A percentile compares a stretch with the other conserved stretches of the same genome.
Evolutionary conservation across 2,797 vertebrate species (phyloP).

Genomic region (Rhincodon typus): DNA sequence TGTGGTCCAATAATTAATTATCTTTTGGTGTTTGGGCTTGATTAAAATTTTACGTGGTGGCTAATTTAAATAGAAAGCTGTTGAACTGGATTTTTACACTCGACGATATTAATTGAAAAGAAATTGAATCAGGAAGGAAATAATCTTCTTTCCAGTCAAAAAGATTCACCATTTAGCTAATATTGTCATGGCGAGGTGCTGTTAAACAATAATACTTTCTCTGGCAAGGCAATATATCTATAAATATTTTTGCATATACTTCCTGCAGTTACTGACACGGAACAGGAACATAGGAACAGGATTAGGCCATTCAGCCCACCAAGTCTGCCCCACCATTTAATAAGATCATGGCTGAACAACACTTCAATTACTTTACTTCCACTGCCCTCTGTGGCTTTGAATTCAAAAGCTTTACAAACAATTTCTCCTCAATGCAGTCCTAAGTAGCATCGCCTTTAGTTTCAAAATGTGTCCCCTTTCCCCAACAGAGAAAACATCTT

Average conservation of each 20-base stretch:
- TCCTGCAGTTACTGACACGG: neutral
- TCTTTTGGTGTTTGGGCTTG: neutral
- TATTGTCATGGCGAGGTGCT: neutral
- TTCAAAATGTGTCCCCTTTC: no score
- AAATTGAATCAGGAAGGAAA: neutral
- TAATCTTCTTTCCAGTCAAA: neutral
- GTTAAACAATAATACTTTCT: neutral
- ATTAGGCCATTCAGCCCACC: no score
- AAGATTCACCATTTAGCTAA: neutral
- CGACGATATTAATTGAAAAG: neutral
- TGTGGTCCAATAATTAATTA: constrained; percentile 26
- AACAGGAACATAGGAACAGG: no score
- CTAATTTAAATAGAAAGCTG: neutral
- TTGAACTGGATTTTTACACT: constrained; percentile 6
- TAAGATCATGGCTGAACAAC: no score
- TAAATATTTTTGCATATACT: neutral
- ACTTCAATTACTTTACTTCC: no score
- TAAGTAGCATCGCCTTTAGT: no score
- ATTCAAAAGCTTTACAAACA: no score
- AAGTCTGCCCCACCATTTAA: no score
- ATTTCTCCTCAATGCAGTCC: no score
- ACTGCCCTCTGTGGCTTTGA: no score
- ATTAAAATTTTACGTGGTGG: neutral
- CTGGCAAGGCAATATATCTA: neutral
- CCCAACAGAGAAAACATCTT: no score